Base-by-base conservation (phyloP, 92 coral and sea anemone genomes). In the Parazoanthus atlanticus region DNA sequence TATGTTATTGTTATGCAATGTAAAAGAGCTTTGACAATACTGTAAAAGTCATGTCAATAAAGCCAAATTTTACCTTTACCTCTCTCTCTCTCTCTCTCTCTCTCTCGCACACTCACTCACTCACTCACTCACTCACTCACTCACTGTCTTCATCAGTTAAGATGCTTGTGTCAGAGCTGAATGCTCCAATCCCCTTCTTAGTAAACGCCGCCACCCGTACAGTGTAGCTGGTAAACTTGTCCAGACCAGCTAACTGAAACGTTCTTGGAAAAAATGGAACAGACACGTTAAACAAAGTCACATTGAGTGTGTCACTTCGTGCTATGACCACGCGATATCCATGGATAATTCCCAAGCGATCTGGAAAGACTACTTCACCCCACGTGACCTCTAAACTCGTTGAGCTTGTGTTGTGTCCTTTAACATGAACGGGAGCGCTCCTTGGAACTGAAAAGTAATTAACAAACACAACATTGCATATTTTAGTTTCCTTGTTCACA, bases 361-460 rank as follows among this genome's bases (percentile, higher is more conserved):
- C 93, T 13, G 65, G 52, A 13, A 75, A 85, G 72, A 93, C 92
- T 29, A 94, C 94, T 61, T 82, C 86, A 28, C 92, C 94, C 98
- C 98, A 95, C 88, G 78, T 41, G 13, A 92, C 95, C 47, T 70
- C 89, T 13, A 95, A 71, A 88, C 93, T 90, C 16, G 95, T 89
- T 29, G 98, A 94, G 36, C 95, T 94, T 25, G 90, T 88, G 90
- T 93, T 90, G 90, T 79, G 73, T 40, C 85, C 91, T 76, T 12
- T 36, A 25, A 92, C 74, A 0, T 76, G 81, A 8, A 78, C 88
- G 46, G 98, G 98, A 28, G 89, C 85, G 58, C 56, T 21, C 31
- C 80, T 76, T 76, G 80, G 80, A 19, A 76, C 80, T 76, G 80
- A 76, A 76, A 5, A 41, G 23, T 12, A 73, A 25, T 73, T 17